phyloP scores from a whole-genome alignment of 1,140 invertebrate species.

The Eriosoma lanigerum region DNA sequence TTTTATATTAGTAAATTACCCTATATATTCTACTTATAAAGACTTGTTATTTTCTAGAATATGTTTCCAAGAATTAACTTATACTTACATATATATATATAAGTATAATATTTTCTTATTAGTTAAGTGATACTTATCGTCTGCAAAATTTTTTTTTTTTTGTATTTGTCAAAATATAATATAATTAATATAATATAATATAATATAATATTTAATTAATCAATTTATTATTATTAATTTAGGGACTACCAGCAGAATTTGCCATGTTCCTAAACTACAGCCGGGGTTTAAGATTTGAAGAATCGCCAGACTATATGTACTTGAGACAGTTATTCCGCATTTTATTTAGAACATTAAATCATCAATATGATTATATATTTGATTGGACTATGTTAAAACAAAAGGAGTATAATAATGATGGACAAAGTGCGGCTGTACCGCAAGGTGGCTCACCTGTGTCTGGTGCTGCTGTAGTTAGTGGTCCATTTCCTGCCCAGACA shows the following conservation, averaged over 20 bases:
- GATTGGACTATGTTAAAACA: slow-evolving; percentile 99
- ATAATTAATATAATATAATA: too few relatives aligned
- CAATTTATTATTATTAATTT: slow-evolving; percentile 53
- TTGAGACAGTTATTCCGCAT: slow-evolving; percentile 95
- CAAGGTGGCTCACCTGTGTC: slow-evolving; percentile 47
- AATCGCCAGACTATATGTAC: slow-evolving; percentile 98
- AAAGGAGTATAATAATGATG: slow-evolving; percentile 61
- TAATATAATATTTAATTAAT: too few relatives aligned
- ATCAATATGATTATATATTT: slow-evolving; percentile 99
- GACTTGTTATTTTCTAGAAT: too few relatives aligned
- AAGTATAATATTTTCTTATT: too few relatives aligned
- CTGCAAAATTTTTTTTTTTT: too few relatives aligned
- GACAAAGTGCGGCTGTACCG: slow-evolving; percentile 41
- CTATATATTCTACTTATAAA: too few relatives aligned
- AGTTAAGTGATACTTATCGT: too few relatives aligned
- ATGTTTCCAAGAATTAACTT: too few relatives aligned
- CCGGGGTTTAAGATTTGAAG: slow-evolving; percentile 91
- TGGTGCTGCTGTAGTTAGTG: slow-evolving; percentile 35
- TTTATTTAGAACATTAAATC: slow-evolving; percentile 97
- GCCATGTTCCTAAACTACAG: slow-evolving; percentile 98
- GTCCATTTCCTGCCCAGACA: slow-evolving; percentile 44
- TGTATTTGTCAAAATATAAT: too few relatives aligned
- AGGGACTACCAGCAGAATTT: slow-evolving; percentile 95
- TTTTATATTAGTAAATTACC: too few relatives aligned
- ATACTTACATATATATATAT: too few relatives aligned